Conservation (phyloP, 2,888 invertebrate genomes). For the Cryptus armator region DNA sequence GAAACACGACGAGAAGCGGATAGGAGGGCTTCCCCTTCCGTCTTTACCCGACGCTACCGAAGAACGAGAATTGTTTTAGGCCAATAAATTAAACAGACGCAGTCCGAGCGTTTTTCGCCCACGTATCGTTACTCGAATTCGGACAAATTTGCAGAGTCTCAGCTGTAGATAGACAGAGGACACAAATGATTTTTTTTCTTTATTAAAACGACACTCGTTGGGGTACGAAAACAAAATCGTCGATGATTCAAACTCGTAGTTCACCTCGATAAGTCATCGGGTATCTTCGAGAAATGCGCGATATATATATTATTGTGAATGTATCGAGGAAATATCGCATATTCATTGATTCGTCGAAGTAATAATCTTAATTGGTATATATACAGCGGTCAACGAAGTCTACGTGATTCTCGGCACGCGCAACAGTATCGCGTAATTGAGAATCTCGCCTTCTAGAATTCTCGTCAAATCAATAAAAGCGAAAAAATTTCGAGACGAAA, state of each 20-base stretch:
- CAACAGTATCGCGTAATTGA: conserved; percentile 11
- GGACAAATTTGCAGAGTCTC: not conserved
- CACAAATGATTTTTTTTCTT: not conserved
- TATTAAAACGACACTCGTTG: not conserved
- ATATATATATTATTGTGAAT: conserved; percentile 24
- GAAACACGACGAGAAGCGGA: conserved; percentile 53
- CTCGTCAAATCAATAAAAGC: not conserved
- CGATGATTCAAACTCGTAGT: conserved; percentile 17
- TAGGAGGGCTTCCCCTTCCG: not conserved
- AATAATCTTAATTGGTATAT: conserved; percentile 53
- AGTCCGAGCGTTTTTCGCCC: conserved; percentile 10
- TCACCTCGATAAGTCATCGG: conserved; percentile 16
- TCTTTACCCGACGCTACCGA: conserved; percentile 39
- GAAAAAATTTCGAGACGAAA: too few relatives aligned
- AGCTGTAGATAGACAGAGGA: not conserved
- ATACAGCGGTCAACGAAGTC: conserved; percentile 13
- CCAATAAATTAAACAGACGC: conserved; percentile 58
- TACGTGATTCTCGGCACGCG: conserved; percentile 56
- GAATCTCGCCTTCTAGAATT: not conserved
- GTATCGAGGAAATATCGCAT: conserved; percentile 38
- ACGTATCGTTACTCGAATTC: not conserved
- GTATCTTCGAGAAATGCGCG: not conserved
- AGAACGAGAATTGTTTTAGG: conserved; percentile 37
- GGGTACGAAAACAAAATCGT: not conserved
- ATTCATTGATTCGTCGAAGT: conserved; percentile 50